Base-by-base conservation (phyloP, 1,140 invertebrate genomes). In the Bombus fervidus region DNA sequence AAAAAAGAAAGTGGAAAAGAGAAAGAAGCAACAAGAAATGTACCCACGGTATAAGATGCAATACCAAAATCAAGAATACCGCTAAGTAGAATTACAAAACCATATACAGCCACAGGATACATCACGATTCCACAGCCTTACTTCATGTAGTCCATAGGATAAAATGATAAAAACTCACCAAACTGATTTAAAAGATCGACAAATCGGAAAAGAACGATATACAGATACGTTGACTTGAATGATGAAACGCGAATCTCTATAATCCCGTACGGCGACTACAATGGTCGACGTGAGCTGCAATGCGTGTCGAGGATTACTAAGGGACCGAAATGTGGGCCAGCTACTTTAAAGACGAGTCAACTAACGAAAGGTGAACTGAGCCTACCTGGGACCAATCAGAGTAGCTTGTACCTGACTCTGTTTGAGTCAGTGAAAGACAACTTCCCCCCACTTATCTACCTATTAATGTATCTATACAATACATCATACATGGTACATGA, bases 341-440 rank as follows among this genome's bases (percentile, higher is more conserved):
- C 31, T 68, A 68, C n/a, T 78, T 71, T 81, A 57, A 41, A 83
- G 57, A 75, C 78, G 41, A 62, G 72, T 59, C 68, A 73, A 66
- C 15, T 66, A 91, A 86, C 77, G 86, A 90, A 90, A 91, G 86
- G 80, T 83, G 12, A 37, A 93, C 92, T 92, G 92, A 91, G 87
- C 83, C 28, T 37, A 59, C 47, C 82, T 82, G 86, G 81, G 81
- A 85, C 89, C 79, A 89, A 87, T 72, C 85, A 71, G 77, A 81
- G 90, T 87, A 78, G 87, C 91, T 92, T 92, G 90, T 93, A 93
- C 76, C 80, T 77, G 68, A 77, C 83, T 59, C 75, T 79, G 87
- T 79, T 59, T 81, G 78, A 85, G 89, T 83, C 76, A 86, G 86
- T 71, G 87, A 53, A 53, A 53, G 83, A 86, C 83, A 81, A 89